Evolutionary conservation across 2,113 vertebrate species (phyloP).

Genomic region (Callipepla squamata): DNA sequence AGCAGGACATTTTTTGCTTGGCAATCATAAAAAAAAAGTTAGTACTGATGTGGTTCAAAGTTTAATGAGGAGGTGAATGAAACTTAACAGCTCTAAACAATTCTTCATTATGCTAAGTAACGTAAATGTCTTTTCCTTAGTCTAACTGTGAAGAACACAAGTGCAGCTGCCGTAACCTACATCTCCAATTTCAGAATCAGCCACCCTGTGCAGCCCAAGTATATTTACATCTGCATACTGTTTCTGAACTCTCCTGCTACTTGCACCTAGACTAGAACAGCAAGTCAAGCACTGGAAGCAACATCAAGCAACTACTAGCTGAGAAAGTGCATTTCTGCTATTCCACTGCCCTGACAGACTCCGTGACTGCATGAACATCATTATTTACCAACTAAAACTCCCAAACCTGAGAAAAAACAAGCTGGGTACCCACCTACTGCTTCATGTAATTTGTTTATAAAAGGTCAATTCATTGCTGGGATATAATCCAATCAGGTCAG

Average conservation of each 20-base stretch:
- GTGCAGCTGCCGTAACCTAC: not conserved
- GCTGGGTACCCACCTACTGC: not conserved
- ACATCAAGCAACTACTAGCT: not conserved
- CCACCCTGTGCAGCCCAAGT: not conserved
- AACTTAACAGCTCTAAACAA: not conserved
- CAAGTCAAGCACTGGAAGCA: not conserved
- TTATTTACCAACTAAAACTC: not conserved
- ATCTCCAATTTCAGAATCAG: not conserved
- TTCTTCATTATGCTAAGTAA: not conserved
- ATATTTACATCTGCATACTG: not conserved
- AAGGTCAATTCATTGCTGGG: slow-evolving; percentile 3
- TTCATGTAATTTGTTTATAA: not conserved
- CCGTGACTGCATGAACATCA: not conserved
- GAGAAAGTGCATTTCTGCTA: not conserved
- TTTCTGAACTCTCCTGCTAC: not conserved
- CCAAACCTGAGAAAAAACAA: not conserved
- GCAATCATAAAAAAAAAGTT: not conserved
- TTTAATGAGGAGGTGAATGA: not conserved
- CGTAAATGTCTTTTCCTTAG: not conserved
- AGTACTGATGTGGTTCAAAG: not conserved
- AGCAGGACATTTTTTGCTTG: not conserved
- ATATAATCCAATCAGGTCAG: slow-evolving; percentile 33
- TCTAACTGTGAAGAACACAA: not conserved
- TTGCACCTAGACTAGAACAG: not conserved
- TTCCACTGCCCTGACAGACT: not conserved